Percentiles rank a stretch among this genome's conserved stretches.
These are phyloP conservation scores for Archilochus colubris DNA, from an alignment of 2,113 vertebrate genomes.

Conservation along the genomic window DNA sequence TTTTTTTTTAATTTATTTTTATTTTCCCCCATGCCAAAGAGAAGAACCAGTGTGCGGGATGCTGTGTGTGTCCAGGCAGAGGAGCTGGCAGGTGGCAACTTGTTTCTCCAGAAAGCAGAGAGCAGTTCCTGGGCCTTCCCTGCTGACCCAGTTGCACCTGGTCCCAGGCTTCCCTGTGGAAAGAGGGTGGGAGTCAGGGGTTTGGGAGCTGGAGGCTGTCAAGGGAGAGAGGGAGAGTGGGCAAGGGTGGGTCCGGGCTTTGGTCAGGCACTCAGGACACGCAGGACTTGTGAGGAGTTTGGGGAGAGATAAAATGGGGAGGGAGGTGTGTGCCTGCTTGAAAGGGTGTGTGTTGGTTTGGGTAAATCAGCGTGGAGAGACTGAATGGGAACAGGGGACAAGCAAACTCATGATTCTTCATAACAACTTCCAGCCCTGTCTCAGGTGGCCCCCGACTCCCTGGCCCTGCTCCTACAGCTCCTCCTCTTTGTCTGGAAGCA, in stretches of 20 bases:
- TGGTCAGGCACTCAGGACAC: background rate
- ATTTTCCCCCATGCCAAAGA: background rate
- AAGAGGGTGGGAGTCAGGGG: background rate
- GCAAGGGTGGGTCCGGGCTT: background rate
- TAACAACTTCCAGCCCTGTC: background rate
- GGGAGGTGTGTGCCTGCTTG: no score
- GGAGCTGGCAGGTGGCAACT: background rate
- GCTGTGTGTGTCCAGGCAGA: fast-evolving
- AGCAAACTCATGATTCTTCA: background rate
- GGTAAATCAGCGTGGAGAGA: background rate
- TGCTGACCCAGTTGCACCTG: background rate
- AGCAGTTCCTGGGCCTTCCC: background rate
- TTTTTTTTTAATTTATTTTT: background rate
- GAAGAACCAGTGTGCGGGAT: background rate
- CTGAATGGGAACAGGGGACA: background rate
- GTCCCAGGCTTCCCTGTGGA: background rate
- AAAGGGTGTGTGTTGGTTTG: background rate
- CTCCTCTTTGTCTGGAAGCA: background rate
- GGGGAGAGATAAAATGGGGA: background rate
- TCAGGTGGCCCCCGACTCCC: fast-evolving
- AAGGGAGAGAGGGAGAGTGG: background rate
- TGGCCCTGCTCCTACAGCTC: background rate
- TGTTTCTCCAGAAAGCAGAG: background rate
- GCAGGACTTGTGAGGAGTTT: background rate
- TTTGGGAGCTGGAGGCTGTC: background rate